phyloP scores from a whole-genome alignment of 2,797 vertebrate genomes.

The Enteromius thamalakanensis region DNA sequence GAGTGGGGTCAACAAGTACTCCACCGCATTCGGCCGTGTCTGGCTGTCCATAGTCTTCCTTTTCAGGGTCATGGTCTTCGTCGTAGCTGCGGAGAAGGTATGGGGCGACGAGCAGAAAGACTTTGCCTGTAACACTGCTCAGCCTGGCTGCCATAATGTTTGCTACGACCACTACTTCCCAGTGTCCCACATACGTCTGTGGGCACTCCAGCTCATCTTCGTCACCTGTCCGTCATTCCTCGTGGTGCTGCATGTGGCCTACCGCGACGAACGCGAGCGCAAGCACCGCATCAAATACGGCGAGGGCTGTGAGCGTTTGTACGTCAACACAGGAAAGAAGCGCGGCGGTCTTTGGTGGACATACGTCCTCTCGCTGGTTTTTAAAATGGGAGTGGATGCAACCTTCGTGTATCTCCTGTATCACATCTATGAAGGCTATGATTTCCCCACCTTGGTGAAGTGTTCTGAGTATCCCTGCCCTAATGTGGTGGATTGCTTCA shows the following conservation, averaged over 20 bases:
- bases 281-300: conserved; percentile 71
- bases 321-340: conserved; percentile 87
- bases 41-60: conserved; percentile 96
- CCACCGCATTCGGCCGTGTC: conserved; percentile 91
- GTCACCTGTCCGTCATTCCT: conserved; percentile 94
- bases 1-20: conserved; percentile 92
- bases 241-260: conserved; percentile 94
- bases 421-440: conserved; percentile 84
- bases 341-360: conserved; percentile 95
- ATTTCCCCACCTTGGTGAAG: conserved; percentile 86
- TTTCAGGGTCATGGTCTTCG: conserved; percentile 93
- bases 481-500: conserved; percentile 89
- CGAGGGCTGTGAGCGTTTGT: conserved; percentile 72
- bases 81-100: conserved; percentile 91
- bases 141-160: conserved; percentile 94
- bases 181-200: conserved; percentile 91
- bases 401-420: conserved; percentile 88
- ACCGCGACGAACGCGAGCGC: conserved; percentile 84
- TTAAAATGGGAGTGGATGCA: conserved; percentile 85
- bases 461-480: conserved; percentile 86
- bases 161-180: conserved; percentile 95
- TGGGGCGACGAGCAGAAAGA: conserved; percentile 96
- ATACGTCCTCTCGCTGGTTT: conserved; percentile 86
- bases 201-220: conserved; percentile 98
- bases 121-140: conserved; percentile 91